Evolutionary conservation across 53 echinoderm and acorn worm species (phyloP).

Genomic region (Pentamera pediparva): DNA sequence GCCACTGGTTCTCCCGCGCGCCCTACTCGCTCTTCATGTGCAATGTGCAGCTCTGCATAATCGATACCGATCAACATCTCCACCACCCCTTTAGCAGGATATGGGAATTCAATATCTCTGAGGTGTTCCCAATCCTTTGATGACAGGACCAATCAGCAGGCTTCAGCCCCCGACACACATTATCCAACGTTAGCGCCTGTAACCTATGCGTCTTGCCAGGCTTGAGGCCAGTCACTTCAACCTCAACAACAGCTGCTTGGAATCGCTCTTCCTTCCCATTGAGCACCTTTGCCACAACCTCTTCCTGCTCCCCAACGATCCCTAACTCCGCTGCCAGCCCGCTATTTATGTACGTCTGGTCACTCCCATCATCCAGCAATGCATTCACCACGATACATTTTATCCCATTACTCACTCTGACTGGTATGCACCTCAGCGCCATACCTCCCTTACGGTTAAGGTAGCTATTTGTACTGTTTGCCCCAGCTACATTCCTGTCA

Average conservation of each 20-base stretch:
- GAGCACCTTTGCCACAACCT: background rate
- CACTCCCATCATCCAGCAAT: constrained; percentile 25
- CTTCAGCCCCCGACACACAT: constrained; percentile 4
- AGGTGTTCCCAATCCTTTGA: constrained; percentile 26
- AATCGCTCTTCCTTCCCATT: constrained; percentile 5
- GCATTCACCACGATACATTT: constrained; percentile 15
- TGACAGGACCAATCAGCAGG: background rate
- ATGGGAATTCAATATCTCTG: background rate
- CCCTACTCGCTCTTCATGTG: constrained; percentile 18
- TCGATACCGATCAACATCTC: constrained; percentile 8
- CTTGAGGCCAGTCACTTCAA: background rate
- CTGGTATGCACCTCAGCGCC: constrained; percentile 8
- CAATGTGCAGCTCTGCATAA: background rate
- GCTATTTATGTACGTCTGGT: constrained; percentile 25
- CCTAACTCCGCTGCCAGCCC: constrained; percentile 7
- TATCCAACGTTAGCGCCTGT: background rate
- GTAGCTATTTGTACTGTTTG: no score
- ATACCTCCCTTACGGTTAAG: background rate
- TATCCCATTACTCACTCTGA: background rate
- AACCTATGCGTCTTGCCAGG: background rate
- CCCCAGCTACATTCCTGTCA: no score
- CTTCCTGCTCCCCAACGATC: background rate
- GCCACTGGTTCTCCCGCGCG: constrained; percentile 13
- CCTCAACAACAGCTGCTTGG: background rate
- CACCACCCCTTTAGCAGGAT: background rate